Base-by-base conservation (phyloP, 2,797 vertebrate genomes). In the Falco concolor region DNA sequence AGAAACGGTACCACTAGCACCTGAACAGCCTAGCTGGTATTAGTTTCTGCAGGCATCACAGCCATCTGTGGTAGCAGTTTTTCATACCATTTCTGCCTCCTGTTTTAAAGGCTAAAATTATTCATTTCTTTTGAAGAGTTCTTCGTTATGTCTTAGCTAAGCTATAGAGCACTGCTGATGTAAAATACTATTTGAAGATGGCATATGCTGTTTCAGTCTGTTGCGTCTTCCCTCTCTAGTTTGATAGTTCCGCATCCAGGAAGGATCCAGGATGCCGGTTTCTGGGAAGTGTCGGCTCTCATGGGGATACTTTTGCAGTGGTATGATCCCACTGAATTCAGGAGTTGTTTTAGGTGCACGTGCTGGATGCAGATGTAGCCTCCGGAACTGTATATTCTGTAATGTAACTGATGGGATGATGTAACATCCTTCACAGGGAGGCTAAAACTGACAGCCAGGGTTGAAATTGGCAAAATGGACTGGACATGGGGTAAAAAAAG, bases 191-290 rank as follows among this genome's bases (percentile, higher is more conserved):
- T 87, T 78, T 93, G 90, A 72, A 86, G 80, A 52, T 61, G 65
- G 67, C 92, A 89, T 90, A 73, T 94, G 86, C 67, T 90, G 16
- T 90, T 89, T 90, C 90, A 85, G 64, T 95, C 90, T 94, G 63
- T 82, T 83, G 75, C 34, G 10, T 84, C 49, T 90, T 95, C 52
- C 49, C 17, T 90, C 63, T 94, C 54, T 61, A 6, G 6, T 54
- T 23, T 20, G 52, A 60, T 82, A 84, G 63, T 79, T 95, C 56
- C 47, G 34, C 49, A 70, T 68, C 53, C 75, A 65, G 67, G 54
- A 80, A 52, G 40, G n/a, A 81, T 68, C 69, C 38, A 81, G 59
- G 69, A 32, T 91, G 32, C 44, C 1, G 0, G 3, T 80, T 87
- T 15, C 52, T 61, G 53, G 22, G n/a, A 92, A 80, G 38, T 28